Evolutionary conservation across 2,797 vertebrate genomes (phyloP).

Genomic region (Pantherophis alleghaniensis): DNA sequence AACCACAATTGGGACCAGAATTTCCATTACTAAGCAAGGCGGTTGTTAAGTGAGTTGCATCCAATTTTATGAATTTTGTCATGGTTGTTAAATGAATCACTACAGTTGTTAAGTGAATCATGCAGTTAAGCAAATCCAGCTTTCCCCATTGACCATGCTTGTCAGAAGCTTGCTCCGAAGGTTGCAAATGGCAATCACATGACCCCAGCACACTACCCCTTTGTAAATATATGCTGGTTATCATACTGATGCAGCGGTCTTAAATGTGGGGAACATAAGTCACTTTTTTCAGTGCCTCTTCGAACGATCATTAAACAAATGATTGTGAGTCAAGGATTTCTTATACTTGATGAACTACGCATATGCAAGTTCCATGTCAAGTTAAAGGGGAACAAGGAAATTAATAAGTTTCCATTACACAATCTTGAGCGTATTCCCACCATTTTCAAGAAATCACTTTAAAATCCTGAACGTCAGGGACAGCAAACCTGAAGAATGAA

Average conservation of each 20-base stretch:
- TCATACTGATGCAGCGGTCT: background rate
- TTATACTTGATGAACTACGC: background rate
- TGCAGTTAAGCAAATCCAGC: background rate
- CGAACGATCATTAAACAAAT: background rate
- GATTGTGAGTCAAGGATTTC: background rate
- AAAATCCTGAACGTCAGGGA: background rate
- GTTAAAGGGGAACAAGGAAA: background rate
- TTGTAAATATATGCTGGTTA: background rate
- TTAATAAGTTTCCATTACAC: background rate
- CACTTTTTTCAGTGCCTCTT: background rate
- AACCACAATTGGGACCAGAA: background rate
- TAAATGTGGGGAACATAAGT: background rate
- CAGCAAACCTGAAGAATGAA: background rate
- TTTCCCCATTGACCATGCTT: background rate
- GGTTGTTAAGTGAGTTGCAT: background rate
- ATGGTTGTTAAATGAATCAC: background rate
- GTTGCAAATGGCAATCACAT: background rate
- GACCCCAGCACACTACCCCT: rapidly evolving
- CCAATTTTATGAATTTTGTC: background rate
- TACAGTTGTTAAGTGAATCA: background rate
- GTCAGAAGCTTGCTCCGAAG: background rate
- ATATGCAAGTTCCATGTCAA: background rate
- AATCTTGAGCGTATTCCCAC: background rate
- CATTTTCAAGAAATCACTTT: background rate
- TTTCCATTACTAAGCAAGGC: background rate